A percentile compares a stretch with the other conserved stretches of the same genome.
Conservation (phyloP, 2,797 vertebrate genomes). For the Phrynocephalus forsythii region DNA sequence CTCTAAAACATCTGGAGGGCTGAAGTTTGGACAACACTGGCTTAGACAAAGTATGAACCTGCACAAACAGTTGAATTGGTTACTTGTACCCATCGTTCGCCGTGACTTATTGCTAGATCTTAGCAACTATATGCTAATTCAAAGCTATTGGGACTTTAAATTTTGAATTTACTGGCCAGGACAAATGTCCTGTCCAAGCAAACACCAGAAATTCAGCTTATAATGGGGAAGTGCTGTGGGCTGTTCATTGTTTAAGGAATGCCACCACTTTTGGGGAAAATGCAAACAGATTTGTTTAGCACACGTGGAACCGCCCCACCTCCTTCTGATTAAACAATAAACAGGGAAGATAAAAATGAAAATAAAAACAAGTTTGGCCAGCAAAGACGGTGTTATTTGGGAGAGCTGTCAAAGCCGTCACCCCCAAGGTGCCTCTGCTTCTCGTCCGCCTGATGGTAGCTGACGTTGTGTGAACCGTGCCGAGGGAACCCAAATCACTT, state of each 20-base stretch:
- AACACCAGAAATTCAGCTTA: background rate
- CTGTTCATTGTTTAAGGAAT: background rate
- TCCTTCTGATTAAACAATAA: background rate
- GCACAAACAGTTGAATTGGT: too few relatives aligned
- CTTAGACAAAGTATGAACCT: too few relatives aligned
- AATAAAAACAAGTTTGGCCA: constrained; percentile 34
- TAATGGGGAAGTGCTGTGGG: too few relatives aligned
- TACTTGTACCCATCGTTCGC: too few relatives aligned
- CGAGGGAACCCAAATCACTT: constrained; percentile 72
- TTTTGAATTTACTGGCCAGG: background rate
- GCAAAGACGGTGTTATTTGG: constrained; percentile 55
- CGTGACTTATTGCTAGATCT: too few relatives aligned
- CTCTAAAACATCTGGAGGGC: too few relatives aligned
- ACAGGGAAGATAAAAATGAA: constrained; percentile 7
- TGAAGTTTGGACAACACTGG: too few relatives aligned
- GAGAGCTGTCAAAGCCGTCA: constrained; percentile 63
- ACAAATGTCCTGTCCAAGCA: background rate
- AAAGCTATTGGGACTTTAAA: too few relatives aligned
- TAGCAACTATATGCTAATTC: too few relatives aligned
- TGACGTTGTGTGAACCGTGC: constrained; percentile 73
- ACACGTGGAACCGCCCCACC: background rate
- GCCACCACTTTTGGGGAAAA: background rate
- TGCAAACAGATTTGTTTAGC: background rate
- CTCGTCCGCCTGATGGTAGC: constrained; percentile 68
- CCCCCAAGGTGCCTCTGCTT: constrained; percentile 66